Percentiles rank a stretch among this genome's conserved stretches.
phyloP scores from a whole-genome alignment of 92 coral and sea anemone genomes.

The Epizoanthus rinbou region DNA sequence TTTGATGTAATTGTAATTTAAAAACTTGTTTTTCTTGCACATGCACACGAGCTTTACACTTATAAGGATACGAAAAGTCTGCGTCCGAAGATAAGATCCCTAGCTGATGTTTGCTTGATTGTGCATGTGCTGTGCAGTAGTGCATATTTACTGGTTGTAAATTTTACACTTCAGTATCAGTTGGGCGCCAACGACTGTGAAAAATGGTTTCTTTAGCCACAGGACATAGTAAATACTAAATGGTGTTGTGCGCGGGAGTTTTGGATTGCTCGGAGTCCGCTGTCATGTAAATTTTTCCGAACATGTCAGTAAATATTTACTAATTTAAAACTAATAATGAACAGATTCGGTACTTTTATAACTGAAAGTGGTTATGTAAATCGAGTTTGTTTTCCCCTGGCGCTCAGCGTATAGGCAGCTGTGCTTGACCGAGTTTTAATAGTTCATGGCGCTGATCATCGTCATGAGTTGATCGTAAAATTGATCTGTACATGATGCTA shows the following conservation, averaged over 20 bases:
- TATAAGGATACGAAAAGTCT: conserved; percentile 12
- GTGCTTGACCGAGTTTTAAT: conserved; percentile 19
- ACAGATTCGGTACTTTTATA: neutral
- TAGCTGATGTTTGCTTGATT: conserved; percentile 28
- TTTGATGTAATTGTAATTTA: conserved; percentile 46
- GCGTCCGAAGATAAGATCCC: conserved; percentile 1
- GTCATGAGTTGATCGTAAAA: too few species aligned
- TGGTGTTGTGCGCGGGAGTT: neutral
- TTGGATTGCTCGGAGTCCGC: conserved; percentile 15
- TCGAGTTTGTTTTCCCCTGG: neutral
- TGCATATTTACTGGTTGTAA: neutral
- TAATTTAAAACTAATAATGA: conserved; percentile 41
- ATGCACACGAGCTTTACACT: conserved; percentile 28
- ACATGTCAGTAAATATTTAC: conserved; percentile 55
- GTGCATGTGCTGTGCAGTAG: conserved; percentile 35
- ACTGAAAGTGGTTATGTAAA: neutral
- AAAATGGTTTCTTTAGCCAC: conserved; percentile 1
- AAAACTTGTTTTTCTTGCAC: conserved; percentile 1
- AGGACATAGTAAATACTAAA: neutral
- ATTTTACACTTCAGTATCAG: conserved; percentile 4
- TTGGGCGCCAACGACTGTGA: neutral
- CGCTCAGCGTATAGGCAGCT: conserved; percentile 12
- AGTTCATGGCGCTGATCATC: neutral
- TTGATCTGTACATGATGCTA: conserved; percentile 28
- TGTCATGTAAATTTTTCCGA: conserved; percentile 40